Conservation (phyloP, 2,113 vertebrate species). For the Mugil cephalus region DNA sequence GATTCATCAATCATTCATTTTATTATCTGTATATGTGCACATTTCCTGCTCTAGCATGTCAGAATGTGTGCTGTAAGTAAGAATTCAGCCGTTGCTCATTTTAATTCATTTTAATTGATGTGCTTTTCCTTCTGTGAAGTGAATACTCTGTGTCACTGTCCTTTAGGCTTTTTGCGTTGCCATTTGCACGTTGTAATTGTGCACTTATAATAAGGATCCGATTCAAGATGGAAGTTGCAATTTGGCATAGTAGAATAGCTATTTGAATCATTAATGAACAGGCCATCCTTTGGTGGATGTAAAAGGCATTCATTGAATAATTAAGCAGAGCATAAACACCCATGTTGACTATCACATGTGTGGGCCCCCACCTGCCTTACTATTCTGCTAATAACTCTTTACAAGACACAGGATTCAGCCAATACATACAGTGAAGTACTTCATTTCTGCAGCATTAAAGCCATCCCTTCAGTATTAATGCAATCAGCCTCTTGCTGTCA, state of each 20-base stretch:
- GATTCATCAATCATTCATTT: not conserved
- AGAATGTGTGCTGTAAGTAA: too few relatives aligned
- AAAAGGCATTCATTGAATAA: constrained; percentile 50
- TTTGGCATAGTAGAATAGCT: constrained; percentile 27
- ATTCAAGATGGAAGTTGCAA: constrained; percentile 23
- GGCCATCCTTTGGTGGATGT: constrained; percentile 10
- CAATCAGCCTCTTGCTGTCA: not conserved
- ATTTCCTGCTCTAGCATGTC: not conserved
- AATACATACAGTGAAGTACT: not conserved
- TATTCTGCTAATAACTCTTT: not conserved
- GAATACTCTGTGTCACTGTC: too few relatives aligned
- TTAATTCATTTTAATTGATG: too few relatives aligned
- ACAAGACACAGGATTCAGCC: not conserved
- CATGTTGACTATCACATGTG: not conserved
- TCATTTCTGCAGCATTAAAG: not conserved
- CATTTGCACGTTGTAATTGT: not conserved
- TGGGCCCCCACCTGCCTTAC: not conserved
- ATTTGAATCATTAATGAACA: constrained; percentile 51
- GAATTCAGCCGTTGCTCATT: too few relatives aligned
- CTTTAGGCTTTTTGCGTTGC: too few relatives aligned
- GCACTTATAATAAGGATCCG: constrained; percentile 8
- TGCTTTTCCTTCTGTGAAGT: too few relatives aligned
- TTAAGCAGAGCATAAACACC: constrained; percentile 29
- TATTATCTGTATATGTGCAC: not conserved
- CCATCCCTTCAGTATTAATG: not conserved